Conservation (phyloP, 2,888 invertebrate genomes). For the Eristalis pertinax region DNA sequence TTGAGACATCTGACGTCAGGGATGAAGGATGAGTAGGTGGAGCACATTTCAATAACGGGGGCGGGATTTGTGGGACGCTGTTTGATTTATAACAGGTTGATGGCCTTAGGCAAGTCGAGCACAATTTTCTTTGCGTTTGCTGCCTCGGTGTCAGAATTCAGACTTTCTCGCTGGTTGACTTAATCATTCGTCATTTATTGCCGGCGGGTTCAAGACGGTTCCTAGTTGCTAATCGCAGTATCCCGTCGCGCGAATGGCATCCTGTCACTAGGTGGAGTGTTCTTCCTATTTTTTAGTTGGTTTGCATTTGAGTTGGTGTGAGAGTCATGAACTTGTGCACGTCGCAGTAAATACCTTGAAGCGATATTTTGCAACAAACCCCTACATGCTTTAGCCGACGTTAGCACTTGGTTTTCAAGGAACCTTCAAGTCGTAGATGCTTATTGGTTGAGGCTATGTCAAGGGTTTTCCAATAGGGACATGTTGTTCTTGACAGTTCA, state of each 20-base stretch:
- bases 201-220: not conserved
- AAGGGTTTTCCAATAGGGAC: too few species aligned
- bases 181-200: not conserved
- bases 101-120: not conserved
- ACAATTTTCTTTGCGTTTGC: not conserved
- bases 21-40: not conserved
- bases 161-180: not conserved
- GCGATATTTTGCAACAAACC: too few species aligned
- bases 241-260: not conserved
- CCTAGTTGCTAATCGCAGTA: not conserved
- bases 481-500: too few species aligned
- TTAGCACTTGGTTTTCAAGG: too few species aligned
- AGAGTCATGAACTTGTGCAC: too few species aligned
- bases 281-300: too few species aligned
- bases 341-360: too few species aligned
- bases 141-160: not conserved
- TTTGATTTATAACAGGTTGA: not conserved
- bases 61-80: not conserved
- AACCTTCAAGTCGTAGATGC: too few species aligned
- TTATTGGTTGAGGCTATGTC: too few species aligned
- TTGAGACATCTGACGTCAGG: constrained; percentile 57
- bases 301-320: too few species aligned
- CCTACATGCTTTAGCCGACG: too few species aligned
- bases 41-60: constrained; percentile 48
- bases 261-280: too few species aligned